Percentiles rank a stretch among this genome's conserved stretches.
These are phyloP conservation scores for Littorina saxatilis DNA, from an alignment of 1,140 invertebrate species.

Conservation along the genomic window DNA sequence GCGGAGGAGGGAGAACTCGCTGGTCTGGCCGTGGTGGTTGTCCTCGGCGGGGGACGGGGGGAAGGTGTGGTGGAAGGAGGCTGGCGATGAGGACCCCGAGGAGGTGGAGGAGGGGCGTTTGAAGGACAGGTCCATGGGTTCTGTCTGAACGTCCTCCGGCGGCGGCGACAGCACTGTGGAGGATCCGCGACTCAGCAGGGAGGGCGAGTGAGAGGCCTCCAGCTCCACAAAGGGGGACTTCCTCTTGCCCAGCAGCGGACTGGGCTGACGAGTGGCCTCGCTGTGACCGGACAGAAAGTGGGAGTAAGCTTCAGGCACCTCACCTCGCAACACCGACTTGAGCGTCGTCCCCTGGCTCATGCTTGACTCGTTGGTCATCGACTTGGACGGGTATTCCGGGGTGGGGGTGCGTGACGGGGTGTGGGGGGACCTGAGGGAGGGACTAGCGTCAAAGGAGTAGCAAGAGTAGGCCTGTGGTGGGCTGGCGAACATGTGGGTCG, in stretches of 20 bases:
- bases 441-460: constrained; percentile 51
- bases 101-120: constrained; percentile 37
- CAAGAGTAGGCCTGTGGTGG: constrained; percentile 50
- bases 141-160: constrained; percentile 45
- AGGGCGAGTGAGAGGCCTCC: constrained; percentile 18
- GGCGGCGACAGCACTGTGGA: constrained; percentile 29
- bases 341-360: constrained; percentile 53
- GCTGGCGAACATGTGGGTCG: constrained; percentile 36
- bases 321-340: constrained; percentile 66
- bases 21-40: constrained; percentile 36
- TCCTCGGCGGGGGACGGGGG: constrained; percentile 45
- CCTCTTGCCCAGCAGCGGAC: background rate
- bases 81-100: constrained; percentile 36
- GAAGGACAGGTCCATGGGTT: constrained; percentile 58
- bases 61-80: constrained; percentile 46
- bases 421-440: constrained; percentile 33
- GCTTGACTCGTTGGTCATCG: background rate
- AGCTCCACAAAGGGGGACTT: constrained; percentile 34
- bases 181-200: background rate
- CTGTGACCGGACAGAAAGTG: constrained; percentile 52
- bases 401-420: constrained; percentile 30
- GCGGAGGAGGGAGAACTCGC: constrained; percentile 53
- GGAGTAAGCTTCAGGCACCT: constrained; percentile 67
- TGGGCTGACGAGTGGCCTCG: background rate
- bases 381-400: constrained; percentile 38